Conservation (phyloP, 2,797 vertebrate species). For the Falco rusticolus region DNA sequence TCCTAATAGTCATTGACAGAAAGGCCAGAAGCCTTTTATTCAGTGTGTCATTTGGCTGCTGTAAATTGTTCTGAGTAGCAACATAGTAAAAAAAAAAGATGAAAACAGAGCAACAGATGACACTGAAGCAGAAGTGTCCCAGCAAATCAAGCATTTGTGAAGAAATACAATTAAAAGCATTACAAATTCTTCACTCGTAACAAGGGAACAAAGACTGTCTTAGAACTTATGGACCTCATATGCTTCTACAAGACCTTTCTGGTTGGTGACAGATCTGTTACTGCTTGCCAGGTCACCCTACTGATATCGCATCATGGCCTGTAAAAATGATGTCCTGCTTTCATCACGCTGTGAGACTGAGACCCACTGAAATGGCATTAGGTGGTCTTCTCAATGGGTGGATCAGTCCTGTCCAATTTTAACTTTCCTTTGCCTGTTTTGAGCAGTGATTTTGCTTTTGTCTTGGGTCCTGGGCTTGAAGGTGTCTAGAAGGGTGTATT, state of each 20-base stretch:
- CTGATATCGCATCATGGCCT: neutral
- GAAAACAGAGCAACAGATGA: neutral
- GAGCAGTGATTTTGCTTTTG: neutral
- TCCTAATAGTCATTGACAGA: constrained; percentile 6
- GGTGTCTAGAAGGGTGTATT: neutral
- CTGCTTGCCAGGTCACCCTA: neutral
- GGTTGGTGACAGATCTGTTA: neutral
- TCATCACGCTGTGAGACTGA: neutral
- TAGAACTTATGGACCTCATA: neutral
- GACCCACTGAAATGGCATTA: neutral
- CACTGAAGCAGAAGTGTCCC: neutral
- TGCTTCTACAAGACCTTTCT: neutral
- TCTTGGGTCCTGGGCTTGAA: neutral
- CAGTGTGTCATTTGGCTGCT: neutral
- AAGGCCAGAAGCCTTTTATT: neutral
- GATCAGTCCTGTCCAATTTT: neutral
- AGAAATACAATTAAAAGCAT: neutral
- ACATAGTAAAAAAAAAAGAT: neutral
- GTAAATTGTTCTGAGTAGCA: neutral
- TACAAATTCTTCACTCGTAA: neutral
- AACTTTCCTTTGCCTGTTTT: neutral
- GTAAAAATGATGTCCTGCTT: neutral
- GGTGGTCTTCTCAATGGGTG: neutral
- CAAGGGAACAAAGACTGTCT: neutral
- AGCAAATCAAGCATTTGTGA: neutral